Percentiles rank a stretch among this genome's conserved stretches.
Conservation (phyloP, 2,888 invertebrate genomes). For the Lepas anatifera region DNA sequence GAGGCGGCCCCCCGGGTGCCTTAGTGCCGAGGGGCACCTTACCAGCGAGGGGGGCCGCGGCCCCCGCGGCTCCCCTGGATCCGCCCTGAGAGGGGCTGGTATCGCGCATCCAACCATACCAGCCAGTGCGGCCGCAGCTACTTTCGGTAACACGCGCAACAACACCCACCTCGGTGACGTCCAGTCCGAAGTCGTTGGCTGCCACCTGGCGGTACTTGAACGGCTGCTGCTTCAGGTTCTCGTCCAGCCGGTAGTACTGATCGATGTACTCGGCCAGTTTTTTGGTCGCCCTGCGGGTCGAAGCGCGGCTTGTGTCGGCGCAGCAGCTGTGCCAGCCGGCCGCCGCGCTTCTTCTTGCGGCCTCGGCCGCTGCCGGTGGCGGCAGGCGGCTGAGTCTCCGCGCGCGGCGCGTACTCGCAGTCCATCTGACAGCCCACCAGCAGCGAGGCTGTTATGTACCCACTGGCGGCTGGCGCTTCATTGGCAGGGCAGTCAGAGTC, state of each 20-base stretch:
- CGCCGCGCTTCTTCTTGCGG: background rate
- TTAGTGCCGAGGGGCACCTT: no score
- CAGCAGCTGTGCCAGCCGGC: background rate
- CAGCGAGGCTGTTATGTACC: no score
- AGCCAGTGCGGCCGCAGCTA: no score
- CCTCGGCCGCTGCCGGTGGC: background rate
- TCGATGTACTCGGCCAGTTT: background rate
- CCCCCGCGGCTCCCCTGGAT: no score
- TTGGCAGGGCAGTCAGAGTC: no score
- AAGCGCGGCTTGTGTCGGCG: background rate
- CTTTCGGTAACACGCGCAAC: no score
- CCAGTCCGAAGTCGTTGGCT: conserved; percentile 63
- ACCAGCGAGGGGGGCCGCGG: no score
- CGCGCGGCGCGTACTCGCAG: background rate
- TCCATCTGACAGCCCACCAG: background rate
- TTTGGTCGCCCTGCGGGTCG: background rate
- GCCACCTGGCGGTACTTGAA: conserved; percentile 69
- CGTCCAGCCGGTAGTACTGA: conserved; percentile 5
- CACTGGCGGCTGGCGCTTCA: no score
- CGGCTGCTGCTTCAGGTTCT: conserved; percentile 49
- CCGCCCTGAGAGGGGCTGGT: no score
- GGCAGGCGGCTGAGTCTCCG: background rate
- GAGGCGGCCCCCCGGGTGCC: no score
- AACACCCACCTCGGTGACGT: background rate
- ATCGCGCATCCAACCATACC: no score